Evolutionary conservation across 2,888 invertebrate species (phyloP), one percentile per base, ranked within the genome.

Genomic region (Pemphredon lugubris): DNA sequence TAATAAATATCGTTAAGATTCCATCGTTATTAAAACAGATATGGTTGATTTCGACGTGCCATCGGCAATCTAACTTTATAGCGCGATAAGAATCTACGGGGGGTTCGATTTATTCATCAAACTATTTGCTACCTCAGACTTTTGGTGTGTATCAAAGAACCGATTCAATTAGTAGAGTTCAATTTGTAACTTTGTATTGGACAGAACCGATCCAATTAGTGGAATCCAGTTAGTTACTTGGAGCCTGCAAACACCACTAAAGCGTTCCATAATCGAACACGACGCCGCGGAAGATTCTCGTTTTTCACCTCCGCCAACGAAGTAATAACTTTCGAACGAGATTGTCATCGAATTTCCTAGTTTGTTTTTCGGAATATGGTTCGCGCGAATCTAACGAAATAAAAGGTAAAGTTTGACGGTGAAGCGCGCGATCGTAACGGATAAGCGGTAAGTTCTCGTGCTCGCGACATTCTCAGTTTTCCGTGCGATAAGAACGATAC

Each of bases 91-190:
- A n/a, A n/a, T n/a, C n/a, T n/a, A n/a, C n/a, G n/a, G n/a, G n/a
- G n/a, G n/a, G n/a, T n/a, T n/a, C n/a, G n/a, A n/a, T n/a, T n/a
- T n/a, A n/a, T 34, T n/a, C 34, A 9, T 34, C 34, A 34, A n/a
- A 7, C 34, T 34, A 34, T 1, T 34, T n/a, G 34, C n/a, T 3
- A 4, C 9, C n/a, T n/a, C 3, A n/a, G 34, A n/a, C n/a, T n/a
- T 18, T 18, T n/a, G 34, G 34, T 34, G 32, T 34, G 20, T 48
- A 37, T 20, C 30, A 45, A 63, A 54, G 60, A 51, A 23, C 32
- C 13, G 26, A 60, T 51, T 51, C 32, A 60, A 60, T 51, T 37
- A 44, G 30, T n/a, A 16, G 51, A 34, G 18, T 42, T 51, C 11
- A 51, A 60, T 23, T 26, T 34, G 42, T 16, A 51, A 34, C 50